Conservation (phyloP, 2,797 vertebrate species). For the Antennarius maculatus region DNA sequence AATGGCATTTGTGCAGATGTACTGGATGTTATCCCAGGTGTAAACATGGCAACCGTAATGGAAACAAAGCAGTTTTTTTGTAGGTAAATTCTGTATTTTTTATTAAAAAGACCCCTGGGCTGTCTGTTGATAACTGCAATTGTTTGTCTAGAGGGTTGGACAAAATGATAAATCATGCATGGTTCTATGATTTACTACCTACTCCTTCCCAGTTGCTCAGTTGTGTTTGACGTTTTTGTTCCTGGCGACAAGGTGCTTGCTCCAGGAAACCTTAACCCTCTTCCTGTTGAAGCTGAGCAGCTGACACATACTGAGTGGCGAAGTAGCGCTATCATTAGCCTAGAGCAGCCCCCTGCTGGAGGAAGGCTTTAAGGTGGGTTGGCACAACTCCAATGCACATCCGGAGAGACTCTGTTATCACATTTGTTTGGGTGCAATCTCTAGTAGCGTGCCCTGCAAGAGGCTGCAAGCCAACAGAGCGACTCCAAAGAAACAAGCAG, state of each 20-base stretch:
- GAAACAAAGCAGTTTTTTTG: not conserved
- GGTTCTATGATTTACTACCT: slow-evolving; percentile 46
- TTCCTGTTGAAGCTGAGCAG: slow-evolving; percentile 73
- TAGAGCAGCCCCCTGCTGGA: slow-evolving; percentile 52
- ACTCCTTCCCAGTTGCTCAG: slow-evolving; percentile 41
- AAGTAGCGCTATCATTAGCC: slow-evolving; percentile 80
- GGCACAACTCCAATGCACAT: slow-evolving; percentile 65
- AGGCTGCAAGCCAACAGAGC: slow-evolving; percentile 58
- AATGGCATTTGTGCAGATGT: slow-evolving; percentile 12
- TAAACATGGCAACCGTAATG: not conserved
- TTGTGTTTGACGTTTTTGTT: slow-evolving; percentile 64
- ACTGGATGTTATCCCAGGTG: slow-evolving; percentile 5
- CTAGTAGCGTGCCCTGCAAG: slow-evolving; percentile 56
- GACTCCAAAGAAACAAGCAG: slow-evolving; percentile 37
- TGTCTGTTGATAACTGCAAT: slow-evolving; percentile 13
- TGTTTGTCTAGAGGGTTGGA: slow-evolving; percentile 14
- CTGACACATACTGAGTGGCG: slow-evolving; percentile 63
- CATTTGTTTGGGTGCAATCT: slow-evolving; percentile 81
- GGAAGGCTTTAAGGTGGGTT: slow-evolving; percentile 64
- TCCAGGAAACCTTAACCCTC: slow-evolving; percentile 76
- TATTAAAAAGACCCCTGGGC: not conserved
- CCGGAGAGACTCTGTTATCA: slow-evolving; percentile 63
- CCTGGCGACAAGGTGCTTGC: slow-evolving; percentile 76
- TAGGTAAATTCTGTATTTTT: not conserved
- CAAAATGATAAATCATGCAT: slow-evolving; percentile 55